Evolutionary conservation across 1,140 invertebrate genomes (phyloP), one percentile per base, ranked within the genome.

Genomic region (Drosophila obscura): DNA sequence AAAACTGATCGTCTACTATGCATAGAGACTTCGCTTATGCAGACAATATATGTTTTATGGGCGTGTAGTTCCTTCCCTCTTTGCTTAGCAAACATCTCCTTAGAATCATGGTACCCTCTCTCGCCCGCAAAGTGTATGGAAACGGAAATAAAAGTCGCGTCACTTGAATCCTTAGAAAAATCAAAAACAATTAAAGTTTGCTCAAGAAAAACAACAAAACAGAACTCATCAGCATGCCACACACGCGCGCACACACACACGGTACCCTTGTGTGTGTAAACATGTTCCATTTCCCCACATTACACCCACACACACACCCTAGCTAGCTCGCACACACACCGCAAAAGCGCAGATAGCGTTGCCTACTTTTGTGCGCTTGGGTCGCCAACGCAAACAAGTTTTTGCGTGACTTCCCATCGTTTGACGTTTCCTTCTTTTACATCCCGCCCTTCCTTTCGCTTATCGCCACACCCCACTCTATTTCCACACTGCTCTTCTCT

Each of bases 141-240:
- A 65, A 65, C 58, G 35, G 35, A 16, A 74, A 75, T 66, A 67
- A 74, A 84, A 76, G 52, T 66, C 79, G 74, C 77, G 82, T 77
- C 82, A 87, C 51, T 82, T 72, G 81, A 87, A 87, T 87, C 82
- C 82, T 87, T 87, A 87, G 51, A 57, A 88, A 87, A 87, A 87
- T 88, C 82, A 87, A 87, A 87, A 87, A 87, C 82, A 87, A 87
- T 87, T 87, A 82, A 87, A 87, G 82, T 87, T 87, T 87, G 82
- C 77, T 88, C 79, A 82, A 88, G 78, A 76, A 88, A 87, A 87
- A 88, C 83, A 88, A 88, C 77, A 87, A 82, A 39, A 72, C 82
- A 85, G 80, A 87, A 82, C 83, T 88, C 82, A 87, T 82, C 74
- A 74, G 82, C 57, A 52, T 68, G 51, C 61, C 64, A 71, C 64